Base-by-base conservation (phyloP, 2,888 invertebrate genomes). In the Drosophila hamatofila region DNA sequence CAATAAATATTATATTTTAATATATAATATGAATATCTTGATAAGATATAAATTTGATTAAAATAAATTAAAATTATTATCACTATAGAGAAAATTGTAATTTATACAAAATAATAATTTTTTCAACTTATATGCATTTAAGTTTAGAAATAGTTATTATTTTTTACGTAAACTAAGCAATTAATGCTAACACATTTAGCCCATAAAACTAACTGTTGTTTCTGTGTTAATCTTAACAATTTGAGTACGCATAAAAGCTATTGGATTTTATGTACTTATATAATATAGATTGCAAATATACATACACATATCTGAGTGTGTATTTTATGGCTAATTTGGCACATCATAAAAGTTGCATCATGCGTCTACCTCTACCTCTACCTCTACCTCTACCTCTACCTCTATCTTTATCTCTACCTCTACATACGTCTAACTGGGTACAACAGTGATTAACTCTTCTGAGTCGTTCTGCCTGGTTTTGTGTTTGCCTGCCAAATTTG, bases 281-380 rank as follows among this genome's bases (percentile, higher is more conserved):
- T 49, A 18, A 33, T n/a, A 25, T 44, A 27, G 18, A 35, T 44
- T 63, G 12, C 14, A 18, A 16, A 39, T 30, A 49, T 12, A 27
- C n/a, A 30, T 3, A 16, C 30, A 0, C 21, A 42, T 56, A 27
- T 57, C 11, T 21, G 21, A 37, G 21, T 46, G 46, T 71, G 16
- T 78, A 48, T 72, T 83, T 86, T 75, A 89, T 83, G 73, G 69
- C 78, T 78, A 87, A 83, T 88, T 89, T 89, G 52, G 63, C 84
- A 89, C 87, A 78, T 86, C 87, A 78, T 87, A 86, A 89, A 83
- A 74, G 16, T 68, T 68, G 63, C 80, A 75, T 67, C 70, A 75
- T 62, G 18, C 42, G 27, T 46, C 46, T n/a, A 3, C 30, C 44
- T 16, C 44, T n/a, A n/a, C 9, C n/a, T 18, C n/a, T 30, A 30